These are phyloP conservation scores for Anthopleura sola DNA, from an alignment of 64 coral and sea anemone genomes.

Conservation along the genomic window DNA sequence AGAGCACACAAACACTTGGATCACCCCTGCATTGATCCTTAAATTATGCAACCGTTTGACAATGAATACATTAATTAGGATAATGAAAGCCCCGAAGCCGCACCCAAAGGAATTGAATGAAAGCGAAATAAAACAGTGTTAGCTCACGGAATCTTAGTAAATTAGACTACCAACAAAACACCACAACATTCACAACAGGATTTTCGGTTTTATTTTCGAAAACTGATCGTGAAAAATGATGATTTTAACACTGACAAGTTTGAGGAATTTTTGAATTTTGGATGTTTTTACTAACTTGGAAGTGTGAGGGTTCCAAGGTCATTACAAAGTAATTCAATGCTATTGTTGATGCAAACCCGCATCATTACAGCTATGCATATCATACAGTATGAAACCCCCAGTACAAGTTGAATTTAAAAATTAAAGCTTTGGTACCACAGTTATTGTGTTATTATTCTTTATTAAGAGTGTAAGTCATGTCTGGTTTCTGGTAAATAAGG, in stretches of 20 bases:
- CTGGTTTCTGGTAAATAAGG: neutral
- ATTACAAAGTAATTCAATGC: neutral
- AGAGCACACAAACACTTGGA: neutral
- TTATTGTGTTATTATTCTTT: neutral
- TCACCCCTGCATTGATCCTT: neutral
- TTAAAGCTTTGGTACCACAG: neutral
- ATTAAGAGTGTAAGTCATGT: neutral
- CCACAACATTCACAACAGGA: neutral
- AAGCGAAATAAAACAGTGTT: slow-evolving; percentile 18
- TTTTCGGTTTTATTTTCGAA: slow-evolving; percentile 6
- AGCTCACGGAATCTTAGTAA: slow-evolving; percentile 3
- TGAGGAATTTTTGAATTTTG: neutral
- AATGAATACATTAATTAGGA: slow-evolving; percentile 13
- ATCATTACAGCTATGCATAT: neutral
- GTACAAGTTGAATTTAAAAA: neutral
- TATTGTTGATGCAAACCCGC: neutral
- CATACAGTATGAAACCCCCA: neutral
- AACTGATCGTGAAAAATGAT: neutral
- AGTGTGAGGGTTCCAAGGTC: neutral
- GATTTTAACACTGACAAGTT: neutral
- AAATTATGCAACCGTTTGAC: neutral
- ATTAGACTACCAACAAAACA: neutral
- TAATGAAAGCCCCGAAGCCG: neutral
- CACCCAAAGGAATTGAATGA: slow-evolving; percentile 11
- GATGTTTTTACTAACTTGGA: neutral